phyloP scores from a whole-genome alignment of 2,113 vertebrate species.

The Corythornis cristatus region DNA sequence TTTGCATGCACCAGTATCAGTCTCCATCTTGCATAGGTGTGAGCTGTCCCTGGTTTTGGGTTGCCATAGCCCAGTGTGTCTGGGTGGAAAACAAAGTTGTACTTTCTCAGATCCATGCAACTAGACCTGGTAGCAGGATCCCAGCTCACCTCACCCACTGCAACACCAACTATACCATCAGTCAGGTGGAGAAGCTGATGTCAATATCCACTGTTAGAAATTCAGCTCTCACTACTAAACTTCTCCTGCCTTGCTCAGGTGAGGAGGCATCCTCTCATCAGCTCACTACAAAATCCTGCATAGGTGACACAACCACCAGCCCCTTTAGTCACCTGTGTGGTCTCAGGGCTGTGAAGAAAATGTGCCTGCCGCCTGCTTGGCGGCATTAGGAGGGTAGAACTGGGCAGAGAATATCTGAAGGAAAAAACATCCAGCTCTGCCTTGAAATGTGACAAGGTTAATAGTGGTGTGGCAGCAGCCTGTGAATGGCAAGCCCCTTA shows the following conservation, averaged over 20 bases:
- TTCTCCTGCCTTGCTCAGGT: not conserved
- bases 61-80: not conserved
- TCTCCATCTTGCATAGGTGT: not conserved
- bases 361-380: not conserved
- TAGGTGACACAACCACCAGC: not conserved
- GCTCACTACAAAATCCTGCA: not conserved
- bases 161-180: not conserved
- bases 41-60: not conserved
- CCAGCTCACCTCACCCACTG: not conserved
- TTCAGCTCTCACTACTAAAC: not conserved
- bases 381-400: not conserved
- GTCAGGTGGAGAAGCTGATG: not conserved
- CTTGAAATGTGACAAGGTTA: not conserved
- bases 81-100: not conserved
- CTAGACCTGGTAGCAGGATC: not conserved
- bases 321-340: rapidly evolving
- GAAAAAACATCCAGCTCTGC: not conserved
- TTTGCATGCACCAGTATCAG: rapidly evolving
- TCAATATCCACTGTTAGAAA: not conserved
- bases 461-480: not conserved
- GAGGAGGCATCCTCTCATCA: not conserved
- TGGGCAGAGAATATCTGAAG: not conserved
- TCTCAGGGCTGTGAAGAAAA: not conserved
- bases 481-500: not conserved
- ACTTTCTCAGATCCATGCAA: not conserved